Conservation (phyloP, 2,888 invertebrate species). For the Ormyrus rosae region DNA sequence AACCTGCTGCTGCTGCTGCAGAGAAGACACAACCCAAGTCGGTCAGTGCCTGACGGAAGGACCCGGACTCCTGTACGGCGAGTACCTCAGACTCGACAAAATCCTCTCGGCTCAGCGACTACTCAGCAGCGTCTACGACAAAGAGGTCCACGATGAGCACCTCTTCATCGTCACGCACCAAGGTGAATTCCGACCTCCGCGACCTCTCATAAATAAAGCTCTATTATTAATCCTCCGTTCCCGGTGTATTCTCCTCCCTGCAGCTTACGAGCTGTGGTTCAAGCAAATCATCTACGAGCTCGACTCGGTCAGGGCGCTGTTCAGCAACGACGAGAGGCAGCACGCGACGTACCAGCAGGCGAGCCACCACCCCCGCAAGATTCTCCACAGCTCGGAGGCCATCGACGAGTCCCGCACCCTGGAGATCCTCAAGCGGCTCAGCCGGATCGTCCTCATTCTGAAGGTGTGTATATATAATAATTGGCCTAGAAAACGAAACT, state of each 20-base stretch:
- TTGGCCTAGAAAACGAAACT: too few species aligned
- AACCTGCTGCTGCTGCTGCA: constrained; percentile 43
- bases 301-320: constrained; percentile 91
- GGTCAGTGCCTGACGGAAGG: constrained; percentile 82
- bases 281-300: constrained; percentile 98
- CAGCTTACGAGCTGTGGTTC: constrained; percentile 99
- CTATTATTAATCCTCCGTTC: too few species aligned
- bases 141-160: constrained; percentile 95
- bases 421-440: constrained; percentile 93
- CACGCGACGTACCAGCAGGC: constrained; percentile 65
- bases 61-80: constrained; percentile 91
- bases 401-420: constrained; percentile 94
- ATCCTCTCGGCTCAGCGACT: constrained; percentile 88
- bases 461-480: constrained; percentile 80
- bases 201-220: not conserved
- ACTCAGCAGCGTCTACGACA: constrained; percentile 83
- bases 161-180: constrained; percentile 98
- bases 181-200: constrained; percentile 79
- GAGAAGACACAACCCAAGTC: constrained; percentile 71
- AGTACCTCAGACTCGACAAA: constrained; percentile 94
- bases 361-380: constrained; percentile 7
- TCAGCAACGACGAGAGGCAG: constrained; percentile 77
- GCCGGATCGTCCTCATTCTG: constrained; percentile 93
- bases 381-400: constrained; percentile 74
- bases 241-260: constrained; percentile 64